Evolutionary conservation across 1,140 invertebrate species (phyloP), one percentile per base, ranked within the genome.

Genomic region (Drosophila jambulina): DNA sequence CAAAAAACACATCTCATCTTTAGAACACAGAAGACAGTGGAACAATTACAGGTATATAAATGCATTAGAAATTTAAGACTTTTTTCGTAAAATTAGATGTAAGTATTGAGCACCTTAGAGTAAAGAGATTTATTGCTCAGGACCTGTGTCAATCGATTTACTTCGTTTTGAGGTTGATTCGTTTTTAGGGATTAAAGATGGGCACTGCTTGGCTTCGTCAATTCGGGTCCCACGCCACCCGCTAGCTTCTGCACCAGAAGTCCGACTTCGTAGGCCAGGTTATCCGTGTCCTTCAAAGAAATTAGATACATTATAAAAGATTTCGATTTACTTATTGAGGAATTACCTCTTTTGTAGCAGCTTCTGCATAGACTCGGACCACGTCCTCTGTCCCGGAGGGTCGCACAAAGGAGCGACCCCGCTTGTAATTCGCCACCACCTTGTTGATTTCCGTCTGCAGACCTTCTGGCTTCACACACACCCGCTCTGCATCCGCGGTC

Each of bases 341-440:
- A 5, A 4, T 25, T 74, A 94, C 94, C 86, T 94, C 93, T 90
- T 96, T 94, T 3, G 96, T 97, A 32, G 96, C 95, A 8, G 98
- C 98, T 94, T 99, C 99, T 0, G 98, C 97, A 94, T 99, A 99
- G 0, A 99, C 96, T 64, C 99, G 94, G 3, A 99, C 97, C 32
- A 99, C 94, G 93, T 99, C 98, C 94, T 99, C 99, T 25, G 99
- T 99, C 42, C 99, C 99, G 0, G 98, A 99, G 2, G 99, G 97
- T 67, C 99, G 95, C 0, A 99, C 97, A 94, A 99, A 99, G 17
- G 97, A 94, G 65, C 98, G 94, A 1, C 96, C 98, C 82, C 94
- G 94, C 9, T 93, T 92, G 91, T 96, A 98, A 64, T 95, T 95
- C 0, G 93, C 77, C 3, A 97, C 96, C 1, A 96, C 71, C 65